These are phyloP conservation scores for Anoplius nigerrimus DNA, from an alignment of 2,888 invertebrate genomes.

Conservation along the genomic window DNA sequence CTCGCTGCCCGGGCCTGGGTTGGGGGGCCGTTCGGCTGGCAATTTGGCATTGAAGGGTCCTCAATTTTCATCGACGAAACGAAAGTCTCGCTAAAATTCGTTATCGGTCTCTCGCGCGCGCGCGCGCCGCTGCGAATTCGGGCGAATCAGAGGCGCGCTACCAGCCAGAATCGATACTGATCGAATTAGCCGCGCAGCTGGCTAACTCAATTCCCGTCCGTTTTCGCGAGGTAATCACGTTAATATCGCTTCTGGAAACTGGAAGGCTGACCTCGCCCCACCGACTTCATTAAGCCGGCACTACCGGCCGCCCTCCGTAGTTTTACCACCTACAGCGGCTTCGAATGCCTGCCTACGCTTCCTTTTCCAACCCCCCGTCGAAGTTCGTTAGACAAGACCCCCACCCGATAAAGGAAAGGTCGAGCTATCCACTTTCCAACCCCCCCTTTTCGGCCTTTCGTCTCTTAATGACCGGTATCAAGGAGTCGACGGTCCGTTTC, in stretches of 20 bases:
- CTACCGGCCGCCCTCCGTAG: constrained; percentile 18
- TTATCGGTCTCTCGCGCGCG: background rate
- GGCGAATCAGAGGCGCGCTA: constrained; percentile 22
- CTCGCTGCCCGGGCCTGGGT: no score
- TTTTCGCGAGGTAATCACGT: constrained; percentile 54
- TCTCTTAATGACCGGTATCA: constrained; percentile 7
- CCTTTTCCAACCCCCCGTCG: background rate
- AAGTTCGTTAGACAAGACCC: constrained; percentile 12
- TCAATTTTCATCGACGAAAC: constrained; percentile 4
- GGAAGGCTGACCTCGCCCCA: constrained; percentile 46
- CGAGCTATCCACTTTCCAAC: background rate
- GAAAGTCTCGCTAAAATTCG: background rate
- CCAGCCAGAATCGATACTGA: constrained; percentile 44
- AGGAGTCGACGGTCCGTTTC: background rate
- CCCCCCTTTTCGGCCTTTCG: background rate
- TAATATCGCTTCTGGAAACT: constrained; percentile 54
- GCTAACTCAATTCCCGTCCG: constrained; percentile 55
- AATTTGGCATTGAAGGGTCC: background rate
- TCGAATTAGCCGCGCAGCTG: constrained; percentile 44
- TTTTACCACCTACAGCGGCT: constrained; percentile 21
- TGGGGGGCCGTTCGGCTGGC: no score
- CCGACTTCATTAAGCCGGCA: constrained; percentile 53
- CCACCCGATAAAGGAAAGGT: background rate
- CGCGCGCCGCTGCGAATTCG: constrained; percentile 15
- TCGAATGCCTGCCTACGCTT: constrained; percentile 25